Conservation (phyloP, 2,113 vertebrate genomes). For the Callospermophilus lateralis region DNA sequence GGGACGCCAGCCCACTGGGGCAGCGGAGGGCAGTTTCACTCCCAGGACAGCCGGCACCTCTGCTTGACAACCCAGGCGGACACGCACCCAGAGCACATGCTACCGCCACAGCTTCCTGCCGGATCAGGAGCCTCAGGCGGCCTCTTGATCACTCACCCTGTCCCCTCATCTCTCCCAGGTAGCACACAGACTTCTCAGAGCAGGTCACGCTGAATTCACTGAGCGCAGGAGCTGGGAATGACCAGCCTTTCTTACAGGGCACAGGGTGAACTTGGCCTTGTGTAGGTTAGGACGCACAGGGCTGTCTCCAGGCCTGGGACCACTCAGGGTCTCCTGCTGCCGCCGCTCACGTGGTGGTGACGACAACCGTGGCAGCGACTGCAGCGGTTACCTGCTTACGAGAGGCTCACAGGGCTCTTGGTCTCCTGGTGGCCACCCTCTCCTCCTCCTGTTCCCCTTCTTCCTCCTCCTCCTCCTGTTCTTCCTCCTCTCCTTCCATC, state of each 20-base stretch:
- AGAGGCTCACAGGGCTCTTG: no score
- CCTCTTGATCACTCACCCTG: no score
- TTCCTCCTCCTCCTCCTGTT: no score
- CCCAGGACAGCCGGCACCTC: no score
- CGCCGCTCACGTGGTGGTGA: background rate
- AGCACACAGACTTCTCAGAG: accelerated
- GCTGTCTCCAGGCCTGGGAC: background rate
- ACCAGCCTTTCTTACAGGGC: background rate
- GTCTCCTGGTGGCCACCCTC: no score
- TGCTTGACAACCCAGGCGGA: no score
- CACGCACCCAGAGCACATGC: no score
- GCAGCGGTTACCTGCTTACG: no score
- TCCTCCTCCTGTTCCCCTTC: no score
- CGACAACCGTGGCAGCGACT: background rate
- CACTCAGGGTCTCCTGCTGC: background rate
- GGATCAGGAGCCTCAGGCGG: accelerated
- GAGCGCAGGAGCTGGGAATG: background rate
- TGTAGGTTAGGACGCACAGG: background rate
- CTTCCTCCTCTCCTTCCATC: no score
- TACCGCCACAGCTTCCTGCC: background rate
- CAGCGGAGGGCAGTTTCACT: no score
- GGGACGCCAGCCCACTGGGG: no score
- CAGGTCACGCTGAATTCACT: background rate
- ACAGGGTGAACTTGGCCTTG: background rate
- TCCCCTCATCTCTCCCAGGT: background rate